These are phyloP conservation scores for Thinocorus orbignyianus DNA, from an alignment of 2,113 vertebrate genomes.

Conservation along the genomic window DNA sequence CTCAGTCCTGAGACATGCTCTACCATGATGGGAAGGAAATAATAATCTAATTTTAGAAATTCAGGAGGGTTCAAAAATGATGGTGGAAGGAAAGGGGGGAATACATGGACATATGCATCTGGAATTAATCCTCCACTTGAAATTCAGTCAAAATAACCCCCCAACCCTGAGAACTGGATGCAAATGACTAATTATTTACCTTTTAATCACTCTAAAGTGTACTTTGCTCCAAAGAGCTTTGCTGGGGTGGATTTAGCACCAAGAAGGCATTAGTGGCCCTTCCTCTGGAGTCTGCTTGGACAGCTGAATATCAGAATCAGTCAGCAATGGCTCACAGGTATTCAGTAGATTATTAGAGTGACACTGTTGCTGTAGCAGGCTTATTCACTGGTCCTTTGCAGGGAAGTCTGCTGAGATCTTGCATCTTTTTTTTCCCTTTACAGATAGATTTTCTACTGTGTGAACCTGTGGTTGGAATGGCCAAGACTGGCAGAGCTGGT, in stretches of 20 bases:
- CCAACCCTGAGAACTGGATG: neutral
- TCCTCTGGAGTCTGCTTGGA: neutral
- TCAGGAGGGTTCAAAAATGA: neutral
- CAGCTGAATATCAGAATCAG: neutral
- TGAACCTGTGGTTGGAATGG: neutral
- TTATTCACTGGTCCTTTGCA: neutral
- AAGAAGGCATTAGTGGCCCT: neutral
- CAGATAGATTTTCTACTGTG: accelerated
- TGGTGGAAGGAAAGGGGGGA: neutral
- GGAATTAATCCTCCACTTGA: neutral
- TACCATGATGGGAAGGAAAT: neutral
- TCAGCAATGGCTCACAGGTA: neutral
- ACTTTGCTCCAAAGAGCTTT: neutral
- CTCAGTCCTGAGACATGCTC: neutral
- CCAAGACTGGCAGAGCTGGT: neutral
- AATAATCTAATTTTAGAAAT: neutral
- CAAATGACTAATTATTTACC: neutral
- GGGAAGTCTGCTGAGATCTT: neutral
- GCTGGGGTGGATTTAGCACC: neutral
- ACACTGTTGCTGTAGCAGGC: neutral
- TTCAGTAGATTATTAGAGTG: neutral
- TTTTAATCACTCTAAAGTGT: neutral
- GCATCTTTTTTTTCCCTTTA: neutral
- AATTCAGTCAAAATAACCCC: neutral
- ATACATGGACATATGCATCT: neutral